Evolutionary conservation across 2,113 vertebrate genomes (phyloP).

Genomic region (Hippocampus mohnikei): DNA sequence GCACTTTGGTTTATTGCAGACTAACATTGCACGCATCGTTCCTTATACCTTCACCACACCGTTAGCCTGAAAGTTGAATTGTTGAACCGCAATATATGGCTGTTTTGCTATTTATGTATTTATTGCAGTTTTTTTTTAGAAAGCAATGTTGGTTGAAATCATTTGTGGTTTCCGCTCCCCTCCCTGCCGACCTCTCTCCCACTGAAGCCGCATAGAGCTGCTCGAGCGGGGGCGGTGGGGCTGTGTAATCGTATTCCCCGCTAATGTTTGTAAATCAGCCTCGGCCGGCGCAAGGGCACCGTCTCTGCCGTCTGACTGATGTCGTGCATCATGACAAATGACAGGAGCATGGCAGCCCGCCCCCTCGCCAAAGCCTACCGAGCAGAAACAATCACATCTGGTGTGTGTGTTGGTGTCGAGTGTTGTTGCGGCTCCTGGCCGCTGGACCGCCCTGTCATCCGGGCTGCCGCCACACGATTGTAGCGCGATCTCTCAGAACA

Average conservation of each 20-base stretch:
- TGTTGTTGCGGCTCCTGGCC: slow-evolving; percentile 72
- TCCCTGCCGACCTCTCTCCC: slow-evolving; percentile 11
- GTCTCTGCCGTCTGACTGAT: slow-evolving; percentile 83
- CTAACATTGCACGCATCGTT: background rate
- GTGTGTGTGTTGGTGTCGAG: slow-evolving; percentile 57
- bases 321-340: slow-evolving; percentile 83
- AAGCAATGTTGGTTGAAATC: slow-evolving; percentile 1
- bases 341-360: slow-evolving; percentile 77
- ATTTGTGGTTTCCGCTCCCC: slow-evolving; percentile 17
- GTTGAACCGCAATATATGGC: slow-evolving; percentile 22
- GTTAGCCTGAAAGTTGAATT: slow-evolving; percentile 43
- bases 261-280: slow-evolving; percentile 90
- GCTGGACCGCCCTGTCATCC: slow-evolving; percentile 50
- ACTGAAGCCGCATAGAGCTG: slow-evolving; percentile 64
- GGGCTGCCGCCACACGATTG: slow-evolving; percentile 43
- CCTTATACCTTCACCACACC: slow-evolving; percentile 12
- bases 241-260: slow-evolving; percentile 85
- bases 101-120: background rate
- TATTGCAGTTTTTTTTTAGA: background rate
- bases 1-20: slow-evolving; percentile 38
- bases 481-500: slow-evolving; percentile 11
- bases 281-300: slow-evolving; percentile 79
- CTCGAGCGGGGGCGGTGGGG: slow-evolving; percentile 51
- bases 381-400: slow-evolving; percentile 63
- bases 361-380: slow-evolving; percentile 61